These are phyloP conservation scores for Oreochromis tanganicae DNA, from an alignment of 2,113 vertebrate genomes.

Conservation along the genomic window DNA sequence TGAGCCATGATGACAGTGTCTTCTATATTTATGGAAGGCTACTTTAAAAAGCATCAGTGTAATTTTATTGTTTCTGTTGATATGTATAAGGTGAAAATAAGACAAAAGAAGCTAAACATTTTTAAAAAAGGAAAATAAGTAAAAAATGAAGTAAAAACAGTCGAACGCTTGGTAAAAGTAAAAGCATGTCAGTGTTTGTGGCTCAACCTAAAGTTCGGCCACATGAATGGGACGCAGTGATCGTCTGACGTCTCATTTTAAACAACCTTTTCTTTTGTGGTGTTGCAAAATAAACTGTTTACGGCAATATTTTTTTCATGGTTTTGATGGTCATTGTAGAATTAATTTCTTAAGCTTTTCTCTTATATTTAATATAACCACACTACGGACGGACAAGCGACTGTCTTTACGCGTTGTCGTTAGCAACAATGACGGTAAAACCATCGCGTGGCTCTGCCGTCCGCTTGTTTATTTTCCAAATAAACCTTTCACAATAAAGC, in stretches of 20 bases:
- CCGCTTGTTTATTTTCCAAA: not conserved
- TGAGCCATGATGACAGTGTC: not conserved
- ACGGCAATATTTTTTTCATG: not conserved
- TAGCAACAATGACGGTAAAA: not conserved
- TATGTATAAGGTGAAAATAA: not conserved
- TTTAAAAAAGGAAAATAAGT: not conserved
- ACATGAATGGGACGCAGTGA: not conserved
- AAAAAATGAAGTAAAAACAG: not conserved
- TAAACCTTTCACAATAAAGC: not conserved
- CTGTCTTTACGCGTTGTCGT: not conserved
- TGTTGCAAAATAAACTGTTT: not conserved
- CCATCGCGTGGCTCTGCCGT: rapidly evolving
- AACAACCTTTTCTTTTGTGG: rapidly evolving
- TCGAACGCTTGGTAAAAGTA: not conserved
- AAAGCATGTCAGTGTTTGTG: not conserved
- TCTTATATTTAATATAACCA: not conserved
- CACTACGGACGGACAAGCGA: not conserved
- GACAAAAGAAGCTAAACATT: not conserved
- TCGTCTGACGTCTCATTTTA: not conserved
- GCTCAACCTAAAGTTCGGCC: not conserved
- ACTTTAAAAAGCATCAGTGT: not conserved
- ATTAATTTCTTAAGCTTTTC: not conserved
- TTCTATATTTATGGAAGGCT: not conserved
- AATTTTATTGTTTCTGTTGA: not conserved
- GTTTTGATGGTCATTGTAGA: not conserved